Evolutionary conservation across 2,797 vertebrate species (phyloP).

Genomic region (Prunella strophiata): DNA sequence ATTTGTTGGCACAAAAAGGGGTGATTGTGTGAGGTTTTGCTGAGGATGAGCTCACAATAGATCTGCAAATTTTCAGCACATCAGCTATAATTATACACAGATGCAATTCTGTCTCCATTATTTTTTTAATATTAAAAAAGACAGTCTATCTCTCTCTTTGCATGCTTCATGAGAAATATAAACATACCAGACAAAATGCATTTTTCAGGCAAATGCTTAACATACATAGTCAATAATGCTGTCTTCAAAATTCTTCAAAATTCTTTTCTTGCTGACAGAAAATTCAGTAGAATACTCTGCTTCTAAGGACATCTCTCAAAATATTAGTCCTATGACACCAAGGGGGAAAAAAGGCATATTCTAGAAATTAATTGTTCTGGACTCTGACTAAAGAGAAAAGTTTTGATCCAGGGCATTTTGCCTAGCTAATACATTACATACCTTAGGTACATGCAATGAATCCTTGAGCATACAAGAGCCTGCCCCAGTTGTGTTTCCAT

Average conservation of each 20-base stretch:
- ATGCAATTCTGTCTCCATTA: background rate
- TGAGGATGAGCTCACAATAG: conserved; percentile 18
- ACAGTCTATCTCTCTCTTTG: background rate
- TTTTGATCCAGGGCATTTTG: background rate
- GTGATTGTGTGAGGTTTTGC: conserved; percentile 8
- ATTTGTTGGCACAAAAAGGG: background rate
- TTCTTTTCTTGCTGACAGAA: background rate
- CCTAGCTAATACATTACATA: background rate
- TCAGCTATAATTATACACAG: conserved; percentile 12
- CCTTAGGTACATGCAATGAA: background rate
- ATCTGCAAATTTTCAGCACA: conserved; percentile 7
- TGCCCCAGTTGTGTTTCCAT: background rate
- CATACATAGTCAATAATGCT: background rate
- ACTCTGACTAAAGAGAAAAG: background rate
- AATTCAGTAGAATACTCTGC: background rate
- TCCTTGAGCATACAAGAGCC: background rate
- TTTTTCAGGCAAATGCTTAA: background rate
- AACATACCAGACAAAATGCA: background rate
- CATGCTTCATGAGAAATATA: background rate
- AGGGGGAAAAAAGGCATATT: background rate
- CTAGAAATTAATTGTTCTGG: background rate
- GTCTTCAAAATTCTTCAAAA: background rate
- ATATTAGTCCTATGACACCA: background rate
- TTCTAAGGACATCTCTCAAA: background rate
- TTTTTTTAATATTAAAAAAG: background rate